A percentile compares a stretch with the other conserved stretches of the same genome.
Conservation (phyloP, 2,888 invertebrate genomes). For the Eurytoma adleriae region DNA sequence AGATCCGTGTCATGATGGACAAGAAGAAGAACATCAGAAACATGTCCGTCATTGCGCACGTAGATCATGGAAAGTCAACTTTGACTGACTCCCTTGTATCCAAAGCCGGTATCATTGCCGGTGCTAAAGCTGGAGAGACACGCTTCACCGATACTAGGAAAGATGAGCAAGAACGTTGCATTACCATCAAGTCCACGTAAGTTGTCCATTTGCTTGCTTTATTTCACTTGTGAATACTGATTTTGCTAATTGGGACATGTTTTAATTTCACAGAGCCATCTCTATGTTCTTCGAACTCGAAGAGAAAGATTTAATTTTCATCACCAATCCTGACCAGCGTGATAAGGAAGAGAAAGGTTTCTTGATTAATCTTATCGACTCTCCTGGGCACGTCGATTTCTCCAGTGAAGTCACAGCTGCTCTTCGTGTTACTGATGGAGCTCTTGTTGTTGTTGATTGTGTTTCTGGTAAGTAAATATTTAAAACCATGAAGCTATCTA, state of each 20-base stretch:
- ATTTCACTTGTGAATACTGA: constrained; percentile 8
- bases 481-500: too few relatives aligned
- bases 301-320: constrained; percentile 95
- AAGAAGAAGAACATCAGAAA: constrained; percentile 99
- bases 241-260: not conserved
- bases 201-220: constrained; percentile 71
- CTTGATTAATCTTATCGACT: constrained; percentile 99
- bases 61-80: constrained; percentile 99
- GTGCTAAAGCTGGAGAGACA: constrained; percentile 98
- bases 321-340: constrained; percentile 92
- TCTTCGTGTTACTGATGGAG: constrained; percentile 99
- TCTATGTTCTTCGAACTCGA: constrained; percentile 99
- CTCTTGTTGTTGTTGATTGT: constrained; percentile 99
- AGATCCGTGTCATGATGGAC: constrained; percentile 99
- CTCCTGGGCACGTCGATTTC: constrained; percentile 99
- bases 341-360: constrained; percentile 96
- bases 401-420: constrained; percentile 99
- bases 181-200: constrained; percentile 99
- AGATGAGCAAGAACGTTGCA: constrained; percentile 99
- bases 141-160: constrained; percentile 99
- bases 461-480: constrained; percentile 87
- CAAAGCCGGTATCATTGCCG: constrained; percentile 99
- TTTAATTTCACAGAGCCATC: constrained; percentile 86
- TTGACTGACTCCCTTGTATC: constrained; percentile 99
- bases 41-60: constrained; percentile 99